Percentiles rank a stretch among this genome's conserved stretches.
phyloP scores from a whole-genome alignment of 2,113 vertebrate genomes.

The Nematolebias whitei region DNA sequence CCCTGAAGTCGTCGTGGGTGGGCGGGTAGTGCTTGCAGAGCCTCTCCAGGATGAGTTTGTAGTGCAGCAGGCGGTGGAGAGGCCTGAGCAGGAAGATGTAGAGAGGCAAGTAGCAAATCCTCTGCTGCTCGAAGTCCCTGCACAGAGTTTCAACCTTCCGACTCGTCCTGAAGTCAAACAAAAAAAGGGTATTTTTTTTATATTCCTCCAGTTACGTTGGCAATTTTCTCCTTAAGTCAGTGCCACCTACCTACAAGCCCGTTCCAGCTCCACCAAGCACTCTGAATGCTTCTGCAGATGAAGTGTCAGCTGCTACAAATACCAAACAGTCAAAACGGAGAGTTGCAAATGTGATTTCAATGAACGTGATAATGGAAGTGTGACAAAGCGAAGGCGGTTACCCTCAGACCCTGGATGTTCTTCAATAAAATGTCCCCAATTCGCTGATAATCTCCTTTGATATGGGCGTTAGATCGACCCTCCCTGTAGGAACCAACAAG shows the following conservation, averaged over 20 bases:
- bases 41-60: constrained; percentile 95
- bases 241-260: constrained; percentile 75
- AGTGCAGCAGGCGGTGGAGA: constrained; percentile 95
- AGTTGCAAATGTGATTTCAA: not conserved
- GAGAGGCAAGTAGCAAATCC: constrained; percentile 94
- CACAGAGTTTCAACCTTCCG: constrained; percentile 86
- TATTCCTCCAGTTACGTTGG: not conserved
- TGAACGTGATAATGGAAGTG: not conserved
- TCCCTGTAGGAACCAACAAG: constrained; percentile 78
- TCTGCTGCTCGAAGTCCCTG: constrained; percentile 94
- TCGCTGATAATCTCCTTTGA: constrained; percentile 92
- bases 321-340: not conserved
- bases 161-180: constrained; percentile 71
- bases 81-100: constrained; percentile 95
- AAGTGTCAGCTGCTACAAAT: constrained; percentile 83
- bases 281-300: constrained; percentile 92
- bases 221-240: too few relatives aligned
- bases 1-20: constrained; percentile 89
- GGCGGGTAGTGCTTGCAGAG: constrained; percentile 94
- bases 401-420: constrained; percentile 92
- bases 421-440: constrained; percentile 92
- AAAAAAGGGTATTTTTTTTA: not conserved
- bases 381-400: constrained; percentile 50
- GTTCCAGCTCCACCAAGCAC: constrained; percentile 89
- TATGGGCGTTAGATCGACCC: constrained; percentile 91